phyloP scores from a whole-genome alignment of 2,797 vertebrate genomes.

The Acipenser oxyrinchus region DNA sequence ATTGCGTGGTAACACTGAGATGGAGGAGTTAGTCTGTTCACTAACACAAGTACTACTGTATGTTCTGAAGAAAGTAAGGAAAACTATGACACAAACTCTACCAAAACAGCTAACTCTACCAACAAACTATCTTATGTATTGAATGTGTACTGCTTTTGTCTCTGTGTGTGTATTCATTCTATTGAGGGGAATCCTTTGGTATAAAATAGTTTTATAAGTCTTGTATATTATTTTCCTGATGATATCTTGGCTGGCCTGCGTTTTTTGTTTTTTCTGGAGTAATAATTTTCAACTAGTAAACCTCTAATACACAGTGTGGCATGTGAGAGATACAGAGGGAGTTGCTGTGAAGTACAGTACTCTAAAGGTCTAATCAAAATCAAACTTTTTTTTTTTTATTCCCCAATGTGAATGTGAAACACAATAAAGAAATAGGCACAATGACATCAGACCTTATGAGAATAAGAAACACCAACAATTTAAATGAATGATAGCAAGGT shows the following conservation, averaged over 20 bases:
- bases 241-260: too few species aligned
- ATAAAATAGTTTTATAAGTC: constrained; percentile 8
- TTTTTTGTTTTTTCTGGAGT: too few species aligned
- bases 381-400: background rate
- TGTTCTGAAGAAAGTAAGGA: too few species aligned
- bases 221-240: background rate
- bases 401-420: background rate
- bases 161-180: background rate
- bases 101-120: too few species aligned
- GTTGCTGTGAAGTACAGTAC: background rate
- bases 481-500: constrained; percentile 7
- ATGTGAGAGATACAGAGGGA: background rate
- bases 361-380: constrained; percentile 4
- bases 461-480: constrained; percentile 13
- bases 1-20: background rate
- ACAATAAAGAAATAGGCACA: background rate
- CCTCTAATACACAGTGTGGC: background rate
- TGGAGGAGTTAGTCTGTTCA: too few species aligned
- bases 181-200: constrained; percentile 13
- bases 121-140: too few species aligned
- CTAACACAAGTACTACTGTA: too few species aligned
- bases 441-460: constrained; percentile 16
- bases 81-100: too few species aligned
- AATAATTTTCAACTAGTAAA: background rate
- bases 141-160: too few species aligned